Conservation (phyloP, 2,113 vertebrate genomes). For the Pseudonaja textilis region DNA sequence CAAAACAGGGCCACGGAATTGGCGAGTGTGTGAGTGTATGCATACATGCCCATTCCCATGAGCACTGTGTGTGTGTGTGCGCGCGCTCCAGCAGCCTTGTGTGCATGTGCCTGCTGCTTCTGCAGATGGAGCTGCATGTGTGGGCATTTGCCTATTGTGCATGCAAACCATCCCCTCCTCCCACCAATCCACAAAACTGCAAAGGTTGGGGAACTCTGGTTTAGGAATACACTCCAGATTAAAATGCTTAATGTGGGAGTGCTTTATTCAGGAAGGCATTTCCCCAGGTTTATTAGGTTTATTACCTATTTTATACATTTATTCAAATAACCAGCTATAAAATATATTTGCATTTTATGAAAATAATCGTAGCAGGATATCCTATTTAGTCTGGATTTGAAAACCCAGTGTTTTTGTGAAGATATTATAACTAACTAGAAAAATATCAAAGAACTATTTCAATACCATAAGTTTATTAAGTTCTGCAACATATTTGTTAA, state of each 20-base stretch:
- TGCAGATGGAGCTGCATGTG: not conserved
- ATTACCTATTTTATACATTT: not conserved
- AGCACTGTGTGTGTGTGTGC: not conserved
- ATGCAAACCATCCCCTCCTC: not conserved
- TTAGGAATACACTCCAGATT: not conserved
- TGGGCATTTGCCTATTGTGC: not conserved
- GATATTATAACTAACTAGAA: not conserved
- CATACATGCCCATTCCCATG: not conserved
- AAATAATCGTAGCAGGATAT: not conserved
- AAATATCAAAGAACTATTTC: not conserved
- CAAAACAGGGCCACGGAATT: not conserved
- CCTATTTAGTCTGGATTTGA: not conserved
- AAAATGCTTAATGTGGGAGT: not conserved
- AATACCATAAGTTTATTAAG: not conserved
- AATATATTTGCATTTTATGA: not conserved
- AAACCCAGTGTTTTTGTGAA: not conserved
- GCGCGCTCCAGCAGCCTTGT: not conserved
- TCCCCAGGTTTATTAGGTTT: not conserved
- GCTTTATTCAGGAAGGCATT: not conserved
- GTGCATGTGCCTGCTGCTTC: not conserved
- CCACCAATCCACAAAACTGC: accelerated
- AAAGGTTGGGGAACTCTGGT: not conserved
- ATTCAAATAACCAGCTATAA: not conserved
- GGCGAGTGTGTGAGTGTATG: not conserved
- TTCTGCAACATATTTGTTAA: not conserved